These are phyloP conservation scores for Chaunax sp. DNA, from an alignment of 2,797 vertebrate genomes.

Conservation along the genomic window DNA sequence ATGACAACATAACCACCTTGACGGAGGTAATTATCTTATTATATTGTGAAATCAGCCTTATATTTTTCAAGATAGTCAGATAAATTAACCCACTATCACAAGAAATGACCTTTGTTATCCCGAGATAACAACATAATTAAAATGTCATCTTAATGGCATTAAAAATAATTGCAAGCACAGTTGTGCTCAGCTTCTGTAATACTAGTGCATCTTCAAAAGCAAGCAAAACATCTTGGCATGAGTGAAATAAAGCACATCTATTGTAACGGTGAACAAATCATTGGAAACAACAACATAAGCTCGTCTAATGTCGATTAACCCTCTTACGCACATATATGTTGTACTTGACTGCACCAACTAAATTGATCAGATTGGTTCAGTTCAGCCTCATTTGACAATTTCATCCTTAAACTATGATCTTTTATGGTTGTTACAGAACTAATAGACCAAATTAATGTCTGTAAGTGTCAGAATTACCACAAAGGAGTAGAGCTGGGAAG, in stretches of 20 bases:
- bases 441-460: conserved; percentile 4
- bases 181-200: neutral
- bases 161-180: no score
- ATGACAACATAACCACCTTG: no score
- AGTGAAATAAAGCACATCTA: neutral
- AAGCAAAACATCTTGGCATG: conserved; percentile 12
- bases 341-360: neutral
- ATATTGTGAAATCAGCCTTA: no score
- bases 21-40: no score
- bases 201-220: neutral
- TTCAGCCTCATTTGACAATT: conserved; percentile 1
- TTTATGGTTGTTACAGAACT: conserved; percentile 12
- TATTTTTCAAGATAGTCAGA: no score
- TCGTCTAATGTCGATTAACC: neutral
- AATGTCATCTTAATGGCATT: no score
- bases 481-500: conserved; percentile 90
- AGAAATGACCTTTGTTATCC: no score
- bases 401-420: no score
- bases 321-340: neutral
- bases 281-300: neutral
- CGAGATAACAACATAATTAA: no score
- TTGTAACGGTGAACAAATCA: neutral
- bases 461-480: conserved; percentile 84
- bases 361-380: neutral
- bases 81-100: no score